Conservation (phyloP, 2,113 vertebrate species). For the Chamaea fasciata region DNA sequence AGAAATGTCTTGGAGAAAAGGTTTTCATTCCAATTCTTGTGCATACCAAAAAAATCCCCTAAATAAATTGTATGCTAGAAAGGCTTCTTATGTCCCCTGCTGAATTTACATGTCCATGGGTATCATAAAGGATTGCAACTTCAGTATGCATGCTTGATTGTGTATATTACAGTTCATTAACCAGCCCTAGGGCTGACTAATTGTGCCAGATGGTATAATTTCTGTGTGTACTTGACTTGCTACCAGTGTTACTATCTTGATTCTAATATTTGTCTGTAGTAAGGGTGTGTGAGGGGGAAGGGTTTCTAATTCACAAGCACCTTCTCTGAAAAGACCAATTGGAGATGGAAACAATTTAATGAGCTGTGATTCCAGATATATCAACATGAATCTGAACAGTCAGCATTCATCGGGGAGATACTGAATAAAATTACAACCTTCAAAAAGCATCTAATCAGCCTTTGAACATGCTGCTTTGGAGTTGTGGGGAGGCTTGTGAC, state of each 20-base stretch:
- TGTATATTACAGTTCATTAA: slow-evolving; percentile 66
- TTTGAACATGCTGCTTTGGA: neutral
- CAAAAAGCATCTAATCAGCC: neutral
- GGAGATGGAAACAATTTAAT: slow-evolving; percentile 35
- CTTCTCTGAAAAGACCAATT: slow-evolving; percentile 45
- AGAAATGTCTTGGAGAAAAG: neutral
- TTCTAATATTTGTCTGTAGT: slow-evolving; percentile 43
- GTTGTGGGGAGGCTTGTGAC: neutral
- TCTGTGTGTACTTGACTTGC: slow-evolving; percentile 54
- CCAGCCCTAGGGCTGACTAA: slow-evolving; percentile 50
- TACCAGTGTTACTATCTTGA: slow-evolving; percentile 37
- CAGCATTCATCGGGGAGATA: neutral
- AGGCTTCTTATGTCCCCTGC: neutral
- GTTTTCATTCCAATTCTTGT: neutral
- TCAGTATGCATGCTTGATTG: neutral
- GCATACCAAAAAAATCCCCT: neutral
- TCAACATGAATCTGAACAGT: slow-evolving; percentile 21
- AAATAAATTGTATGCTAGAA: neutral
- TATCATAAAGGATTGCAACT: slow-evolving; percentile 7
- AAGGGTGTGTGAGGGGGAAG: neutral
- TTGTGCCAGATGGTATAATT: slow-evolving; percentile 66
- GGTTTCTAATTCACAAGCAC: slow-evolving; percentile 12
- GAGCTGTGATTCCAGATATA: slow-evolving; percentile 22
- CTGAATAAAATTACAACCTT: neutral
- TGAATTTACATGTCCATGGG: neutral